These are phyloP conservation scores for Coremacera marginata DNA, from an alignment of 2,888 invertebrate genomes.

Conservation along the genomic window DNA sequence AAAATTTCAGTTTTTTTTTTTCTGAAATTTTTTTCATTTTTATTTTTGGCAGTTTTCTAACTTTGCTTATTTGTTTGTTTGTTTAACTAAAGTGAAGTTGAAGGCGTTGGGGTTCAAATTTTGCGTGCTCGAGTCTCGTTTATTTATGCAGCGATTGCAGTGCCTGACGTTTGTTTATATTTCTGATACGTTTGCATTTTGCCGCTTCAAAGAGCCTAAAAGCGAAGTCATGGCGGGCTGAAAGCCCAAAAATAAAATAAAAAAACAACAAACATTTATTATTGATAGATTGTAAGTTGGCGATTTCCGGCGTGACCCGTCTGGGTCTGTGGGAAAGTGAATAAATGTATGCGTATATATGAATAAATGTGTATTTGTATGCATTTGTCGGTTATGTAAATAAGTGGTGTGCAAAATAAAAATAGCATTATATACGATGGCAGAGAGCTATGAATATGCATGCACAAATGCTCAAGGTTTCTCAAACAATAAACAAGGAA, in stretches of 20 bases:
- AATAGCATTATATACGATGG: too few species aligned
- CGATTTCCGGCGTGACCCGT: constrained; percentile 29
- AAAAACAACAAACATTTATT: neutral
- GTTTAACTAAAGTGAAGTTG: neutral
- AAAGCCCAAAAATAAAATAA: neutral
- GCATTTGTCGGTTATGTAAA: neutral
- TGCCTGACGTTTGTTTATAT: constrained; percentile 1
- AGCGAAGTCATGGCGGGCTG: neutral
- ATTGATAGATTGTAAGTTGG: constrained; percentile 25
- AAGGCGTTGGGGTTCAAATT: constrained; percentile 7
- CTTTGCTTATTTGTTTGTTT: neutral
- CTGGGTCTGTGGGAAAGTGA: constrained; percentile 11
- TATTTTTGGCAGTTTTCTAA: neutral
- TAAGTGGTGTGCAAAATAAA: neutral
- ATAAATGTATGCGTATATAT: neutral
- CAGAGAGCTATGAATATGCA: too few species aligned
- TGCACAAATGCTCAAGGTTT: too few species aligned
- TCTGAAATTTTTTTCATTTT: neutral
- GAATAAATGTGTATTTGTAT: neutral
- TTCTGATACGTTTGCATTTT: neutral
- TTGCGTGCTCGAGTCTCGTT: constrained; percentile 21
- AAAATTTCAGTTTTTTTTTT: neutral
- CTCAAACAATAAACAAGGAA: too few species aligned
- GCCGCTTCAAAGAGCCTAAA: neutral
- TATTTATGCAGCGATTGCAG: too few species aligned